phyloP scores from a whole-genome alignment of 2,888 invertebrate species.

The Portevinia maculata region DNA sequence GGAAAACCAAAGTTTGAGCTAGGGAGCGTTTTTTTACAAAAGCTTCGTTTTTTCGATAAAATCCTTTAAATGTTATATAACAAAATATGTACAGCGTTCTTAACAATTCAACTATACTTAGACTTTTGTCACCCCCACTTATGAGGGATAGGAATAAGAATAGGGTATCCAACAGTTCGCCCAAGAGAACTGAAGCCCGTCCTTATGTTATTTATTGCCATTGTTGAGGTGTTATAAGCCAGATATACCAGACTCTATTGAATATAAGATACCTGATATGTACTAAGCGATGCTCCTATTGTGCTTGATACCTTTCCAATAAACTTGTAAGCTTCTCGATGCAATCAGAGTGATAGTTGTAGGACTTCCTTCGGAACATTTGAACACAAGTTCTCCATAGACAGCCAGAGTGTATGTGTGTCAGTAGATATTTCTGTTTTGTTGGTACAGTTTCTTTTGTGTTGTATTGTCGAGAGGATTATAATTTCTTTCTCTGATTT shows the following conservation, averaged over 20 bases:
- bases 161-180: too few relatives aligned
- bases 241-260: conserved; percentile 22
- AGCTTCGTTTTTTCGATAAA: too few relatives aligned
- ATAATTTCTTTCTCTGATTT: conserved; percentile 48
- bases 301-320: conserved; percentile 46
- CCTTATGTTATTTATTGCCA: too few relatives aligned
- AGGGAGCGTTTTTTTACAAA: too few relatives aligned
- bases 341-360: conserved; percentile 61
- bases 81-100: too few relatives aligned
- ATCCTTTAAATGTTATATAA: too few relatives aligned
- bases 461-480: conserved; percentile 25
- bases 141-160: too few relatives aligned
- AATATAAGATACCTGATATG: conserved; percentile 7
- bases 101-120: too few relatives aligned
- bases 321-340: conserved; percentile 57
- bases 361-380: conserved; percentile 52
- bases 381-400: background rate
- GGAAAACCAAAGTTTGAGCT: too few relatives aligned
- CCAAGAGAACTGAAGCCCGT: too few relatives aligned
- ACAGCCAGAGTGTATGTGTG: conserved; percentile 21
- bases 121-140: too few relatives aligned
- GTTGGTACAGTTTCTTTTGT: conserved; percentile 18
- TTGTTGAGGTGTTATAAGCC: conserved; percentile 21
- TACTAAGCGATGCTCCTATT: conserved; percentile 7
- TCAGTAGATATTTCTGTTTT: conserved; percentile 30